phyloP scores from a whole-genome alignment of 1,140 invertebrate species.

The Campoletis sonorensis region DNA sequence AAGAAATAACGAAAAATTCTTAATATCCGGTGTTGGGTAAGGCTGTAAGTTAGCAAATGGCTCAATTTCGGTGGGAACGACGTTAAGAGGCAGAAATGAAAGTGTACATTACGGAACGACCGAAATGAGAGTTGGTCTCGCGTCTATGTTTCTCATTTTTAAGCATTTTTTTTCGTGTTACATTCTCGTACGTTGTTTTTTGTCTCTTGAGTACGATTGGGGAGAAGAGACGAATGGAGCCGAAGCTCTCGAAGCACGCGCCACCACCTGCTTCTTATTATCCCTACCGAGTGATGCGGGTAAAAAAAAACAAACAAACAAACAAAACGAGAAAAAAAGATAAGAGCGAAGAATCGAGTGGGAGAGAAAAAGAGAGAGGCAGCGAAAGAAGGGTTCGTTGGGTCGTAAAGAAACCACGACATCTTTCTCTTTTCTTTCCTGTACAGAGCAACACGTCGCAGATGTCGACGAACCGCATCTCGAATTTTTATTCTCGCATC shows the following conservation, averaged over 20 bases:
- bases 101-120: constrained; percentile 4
- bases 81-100: neutral
- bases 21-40: neutral
- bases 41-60: neutral
- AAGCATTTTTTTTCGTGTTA: neutral
- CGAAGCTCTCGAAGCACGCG: constrained; percentile 58
- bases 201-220: constrained; percentile 41
- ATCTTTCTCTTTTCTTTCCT: constrained; percentile 42
- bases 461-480: constrained; percentile 23
- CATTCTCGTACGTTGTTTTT: constrained; percentile 10
- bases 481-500: constrained; percentile 1
- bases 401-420: constrained; percentile 27
- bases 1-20: neutral
- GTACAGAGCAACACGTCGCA: constrained; percentile 42
- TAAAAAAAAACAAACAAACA: too few relatives aligned
- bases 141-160: neutral
- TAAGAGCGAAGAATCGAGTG: neutral
- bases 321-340: constrained; percentile 20
- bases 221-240: constrained; percentile 54
- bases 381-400: neutral
- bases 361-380: neutral
- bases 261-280: constrained; percentile 67
- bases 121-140: neutral
- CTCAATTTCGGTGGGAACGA: neutral
- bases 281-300: constrained; percentile 51